Percentiles rank a stretch among this genome's conserved stretches.
phyloP scores from a whole-genome alignment of 2,797 vertebrate species.

The Enteromius mattozi region DNA sequence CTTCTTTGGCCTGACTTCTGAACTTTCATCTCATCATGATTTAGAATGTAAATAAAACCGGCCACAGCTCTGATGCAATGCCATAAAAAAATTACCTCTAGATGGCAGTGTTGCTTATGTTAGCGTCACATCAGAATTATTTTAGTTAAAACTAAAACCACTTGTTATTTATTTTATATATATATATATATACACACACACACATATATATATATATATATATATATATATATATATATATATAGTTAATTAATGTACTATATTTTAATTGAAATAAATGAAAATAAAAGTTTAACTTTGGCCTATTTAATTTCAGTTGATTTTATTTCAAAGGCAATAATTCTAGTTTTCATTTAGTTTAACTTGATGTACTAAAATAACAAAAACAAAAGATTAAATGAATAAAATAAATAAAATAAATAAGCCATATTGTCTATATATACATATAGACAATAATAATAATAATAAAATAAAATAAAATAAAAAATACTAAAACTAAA shows the following conservation, averaged over 20 bases:
- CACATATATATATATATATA: too few species aligned
- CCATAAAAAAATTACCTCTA: constrained; percentile 11
- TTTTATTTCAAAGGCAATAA: not conserved
- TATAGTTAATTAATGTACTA: too few species aligned
- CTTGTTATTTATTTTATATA: not conserved
- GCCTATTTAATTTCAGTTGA: not conserved
- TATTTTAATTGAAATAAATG: not conserved
- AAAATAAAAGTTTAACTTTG: not conserved
- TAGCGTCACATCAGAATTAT: not conserved
- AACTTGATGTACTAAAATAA: not conserved
- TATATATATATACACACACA: too few species aligned
- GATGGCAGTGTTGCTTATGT: constrained; percentile 47
- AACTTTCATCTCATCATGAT: not conserved
- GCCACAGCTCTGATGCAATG: not conserved
- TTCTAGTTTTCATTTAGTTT: not conserved
- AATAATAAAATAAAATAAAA: not conserved
- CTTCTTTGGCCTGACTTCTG: not conserved
- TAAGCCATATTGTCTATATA: not conserved
- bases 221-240: too few species aligned
- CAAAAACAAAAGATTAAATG: not conserved
- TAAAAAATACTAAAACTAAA: not conserved
- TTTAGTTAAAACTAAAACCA: not conserved
- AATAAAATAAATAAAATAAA: not conserved
- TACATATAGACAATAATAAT: not conserved
- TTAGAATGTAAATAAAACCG: not conserved